Evolutionary conservation across 1,140 invertebrate species (phyloP), one percentile per base, ranked within the genome.

Genomic region (Idris sp.): DNA sequence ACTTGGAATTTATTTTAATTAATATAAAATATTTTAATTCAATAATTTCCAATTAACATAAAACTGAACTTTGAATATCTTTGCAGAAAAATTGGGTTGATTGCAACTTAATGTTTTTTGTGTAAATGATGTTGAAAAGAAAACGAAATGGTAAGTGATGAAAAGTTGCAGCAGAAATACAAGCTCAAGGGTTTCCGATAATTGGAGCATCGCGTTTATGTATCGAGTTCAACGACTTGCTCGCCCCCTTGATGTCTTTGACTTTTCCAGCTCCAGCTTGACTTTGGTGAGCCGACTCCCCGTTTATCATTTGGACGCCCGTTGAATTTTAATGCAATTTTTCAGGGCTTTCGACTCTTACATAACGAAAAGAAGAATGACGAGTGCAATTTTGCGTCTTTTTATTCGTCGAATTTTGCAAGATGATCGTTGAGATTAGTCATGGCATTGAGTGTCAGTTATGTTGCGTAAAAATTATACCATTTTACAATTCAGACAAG

Each of bases 341-440:
- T 53, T 51, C 35, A 51, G 59, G 48, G 46, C 38, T 46, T 36
- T 16, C 31, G 30, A 5, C 7, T 49, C 35, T 64, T 64, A 53
- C 13, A 36, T 35, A 64, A 64, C 48, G n/a, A 13, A 41, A 11
- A 44, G 36, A 4, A 53, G 46, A 43, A 64, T 64, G 59, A 53
- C 38, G 59, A 28, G 59, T 14, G 18, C 36, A 30, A 48, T 28
- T 48, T 35, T 7, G 33, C 25, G 44, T n/a, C 36, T 64, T 64
- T 64, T 64, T 44, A 64, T 64, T 53, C 48, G 18, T 25, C 40
- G 28, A 64, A 64, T 53, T 64, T 53, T 53, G 22, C 26, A 64
- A 53, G 59, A 64, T 46, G 59, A 64, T 64, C 38, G 48, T 19
- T 11, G 13, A 53, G 38, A 64, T 53, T 53, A 53, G 48, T 64